Percentiles rank a stretch among this genome's conserved stretches.
phyloP scores from a whole-genome alignment of 2,888 invertebrate genomes.

The Platerodrilus igneus region DNA sequence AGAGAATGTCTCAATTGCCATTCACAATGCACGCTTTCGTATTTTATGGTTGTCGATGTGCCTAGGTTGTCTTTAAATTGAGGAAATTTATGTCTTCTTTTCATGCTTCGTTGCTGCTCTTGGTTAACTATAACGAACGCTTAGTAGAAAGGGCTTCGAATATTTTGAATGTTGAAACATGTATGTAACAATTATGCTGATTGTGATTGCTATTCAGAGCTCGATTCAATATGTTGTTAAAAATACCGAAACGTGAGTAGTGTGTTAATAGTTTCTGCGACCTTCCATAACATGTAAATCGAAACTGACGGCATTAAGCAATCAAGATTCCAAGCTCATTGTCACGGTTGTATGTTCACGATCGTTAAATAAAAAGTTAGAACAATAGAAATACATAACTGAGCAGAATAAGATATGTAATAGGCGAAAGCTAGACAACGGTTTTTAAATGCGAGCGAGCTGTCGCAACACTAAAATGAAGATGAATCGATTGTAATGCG shows the following conservation, averaged over 20 bases:
- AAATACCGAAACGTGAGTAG: too few species aligned
- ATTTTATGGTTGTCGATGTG: conserved; percentile 13
- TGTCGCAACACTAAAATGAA: too few species aligned
- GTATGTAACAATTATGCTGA: not conserved
- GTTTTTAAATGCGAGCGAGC: too few species aligned
- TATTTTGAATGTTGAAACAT: conserved; percentile 1
- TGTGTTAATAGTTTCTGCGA: conserved; percentile 36
- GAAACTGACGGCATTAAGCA: conserved; percentile 19
- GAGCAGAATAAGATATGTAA: too few species aligned
- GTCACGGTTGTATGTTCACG: conserved; percentile 31
- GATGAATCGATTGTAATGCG: too few species aligned
- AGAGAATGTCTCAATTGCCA: conserved; percentile 40
- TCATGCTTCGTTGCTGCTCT: too few species aligned
- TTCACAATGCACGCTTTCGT: conserved; percentile 14
- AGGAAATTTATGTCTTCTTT: too few species aligned
- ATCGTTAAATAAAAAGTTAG: conserved; percentile 35
- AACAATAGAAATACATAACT: conserved; percentile 34
- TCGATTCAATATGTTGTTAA: too few species aligned
- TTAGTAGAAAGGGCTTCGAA: too few species aligned
- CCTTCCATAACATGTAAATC: conserved; percentile 27
- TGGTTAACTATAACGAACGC: too few species aligned
- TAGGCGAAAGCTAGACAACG: too few species aligned
- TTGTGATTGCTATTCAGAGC: conserved; percentile 10
- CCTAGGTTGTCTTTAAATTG: too few species aligned
- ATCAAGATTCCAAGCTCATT: conserved; percentile 27